Conservation (phyloP, 2,888 invertebrate genomes). For the Dicranocentrus wangi region DNA sequence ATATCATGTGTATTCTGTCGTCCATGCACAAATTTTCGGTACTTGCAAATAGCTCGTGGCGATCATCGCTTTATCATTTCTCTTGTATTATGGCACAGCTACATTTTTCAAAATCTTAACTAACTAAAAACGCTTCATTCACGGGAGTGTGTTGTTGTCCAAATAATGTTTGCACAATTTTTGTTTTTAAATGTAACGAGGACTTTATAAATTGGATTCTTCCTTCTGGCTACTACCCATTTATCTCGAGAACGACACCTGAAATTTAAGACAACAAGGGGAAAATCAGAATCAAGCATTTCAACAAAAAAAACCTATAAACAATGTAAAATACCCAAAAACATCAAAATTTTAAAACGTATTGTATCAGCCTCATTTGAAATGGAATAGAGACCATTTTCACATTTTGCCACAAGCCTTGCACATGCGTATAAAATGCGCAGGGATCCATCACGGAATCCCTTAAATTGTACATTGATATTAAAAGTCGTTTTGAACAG, state of each 20-base stretch:
- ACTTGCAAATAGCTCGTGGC: conserved; percentile 4
- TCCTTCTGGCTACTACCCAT: conserved; percentile 26
- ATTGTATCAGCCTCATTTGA: conserved; percentile 13
- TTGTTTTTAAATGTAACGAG: too few species aligned
- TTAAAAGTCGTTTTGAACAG: neutral
- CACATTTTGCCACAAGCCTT: conserved; percentile 12
- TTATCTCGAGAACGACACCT: conserved; percentile 14
- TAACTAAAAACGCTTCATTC: conserved; percentile 13
- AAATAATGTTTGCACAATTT: neutral
- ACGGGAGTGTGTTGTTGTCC: neutral
- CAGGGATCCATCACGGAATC: conserved; percentile 36
- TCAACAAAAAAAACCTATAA: neutral
- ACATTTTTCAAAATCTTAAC: conserved; percentile 4
- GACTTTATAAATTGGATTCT: neutral
- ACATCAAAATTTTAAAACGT: too few species aligned
- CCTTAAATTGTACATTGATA: conserved; percentile 9
- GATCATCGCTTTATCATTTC: conserved; percentile 38
- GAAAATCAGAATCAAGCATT: too few species aligned
- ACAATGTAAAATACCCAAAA: too few species aligned
- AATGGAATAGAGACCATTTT: neutral
- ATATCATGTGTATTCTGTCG: neutral
- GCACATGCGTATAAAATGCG: conserved; percentile 1
- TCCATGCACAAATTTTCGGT: neutral
- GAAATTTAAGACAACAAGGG: neutral
- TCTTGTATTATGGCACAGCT: conserved; percentile 41